Evolutionary conservation across 1,140 invertebrate genomes (phyloP), one percentile per base, ranked within the genome.

Genomic region (Tetramorium simillimum): DNA sequence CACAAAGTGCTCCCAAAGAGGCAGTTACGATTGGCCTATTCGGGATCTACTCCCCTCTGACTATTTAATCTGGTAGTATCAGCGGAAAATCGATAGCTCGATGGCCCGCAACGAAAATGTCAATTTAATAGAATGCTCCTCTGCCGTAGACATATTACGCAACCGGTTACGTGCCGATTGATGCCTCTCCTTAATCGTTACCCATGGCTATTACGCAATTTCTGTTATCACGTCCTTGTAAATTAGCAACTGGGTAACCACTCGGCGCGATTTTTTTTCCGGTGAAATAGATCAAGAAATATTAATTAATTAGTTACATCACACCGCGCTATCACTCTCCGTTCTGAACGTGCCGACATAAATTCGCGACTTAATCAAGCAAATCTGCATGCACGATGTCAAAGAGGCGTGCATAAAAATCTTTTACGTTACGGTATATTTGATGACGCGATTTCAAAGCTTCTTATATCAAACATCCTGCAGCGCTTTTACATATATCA

Each of bases 51-150:
- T 33, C 16, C 37, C 58, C 51, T 3, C 51, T 49, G 18, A 53
- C 37, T 10, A 67, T 80, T 67, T 67, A 80, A 85, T 67, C 49
- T 24, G 7, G 16, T 33, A 46, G 4, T 58, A 85, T 65, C 73
- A n/a, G 14, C 49, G 46, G 3, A 24, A 67, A 86, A 86, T 73
- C 80, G 67, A 82, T 73, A 80, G 21, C 51, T 63, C 60, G 49
- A 67, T 16, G 21, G 51, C 12, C 40, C 51, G 62, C 62, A 46
- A 86, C 37, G 51, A 81, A 82, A 82, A 72, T 53, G 70, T 65
- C 67, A 84, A 75, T 75, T 86, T 87, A 75, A 33, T 60, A 82
- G 60, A 84, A 65, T 75, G 49, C 58, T 60, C 58, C 58, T 75
- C 40, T 12, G 14, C 12, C 24, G 7, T 12, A 82, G 67, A 60